phyloP scores from a whole-genome alignment of 2,113 vertebrate genomes.

The Limanda limanda region DNA sequence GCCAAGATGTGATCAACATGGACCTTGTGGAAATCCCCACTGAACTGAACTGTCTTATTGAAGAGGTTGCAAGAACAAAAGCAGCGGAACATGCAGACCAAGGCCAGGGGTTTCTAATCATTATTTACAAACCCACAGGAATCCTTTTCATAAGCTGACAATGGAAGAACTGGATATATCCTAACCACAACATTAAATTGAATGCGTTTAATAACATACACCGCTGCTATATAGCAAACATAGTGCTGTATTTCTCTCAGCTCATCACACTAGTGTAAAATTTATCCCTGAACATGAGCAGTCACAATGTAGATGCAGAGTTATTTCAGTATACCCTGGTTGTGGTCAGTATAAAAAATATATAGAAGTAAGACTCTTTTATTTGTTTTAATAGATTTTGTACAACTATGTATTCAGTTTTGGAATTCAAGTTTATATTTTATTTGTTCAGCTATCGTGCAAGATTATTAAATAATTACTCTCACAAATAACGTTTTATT shows the following conservation, averaged over 20 bases:
- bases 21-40: slow-evolving; percentile 73
- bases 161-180: slow-evolving; percentile 4
- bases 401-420: background rate
- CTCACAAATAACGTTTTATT: background rate
- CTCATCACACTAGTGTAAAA: background rate
- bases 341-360: slow-evolving; percentile 13
- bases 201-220: slow-evolving; percentile 3
- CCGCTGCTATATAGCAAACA: background rate
- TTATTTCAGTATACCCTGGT: slow-evolving; percentile 2
- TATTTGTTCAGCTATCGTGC: no score
- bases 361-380: background rate
- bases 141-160: slow-evolving; percentile 28
- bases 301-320: slow-evolving; percentile 9
- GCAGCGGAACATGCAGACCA: slow-evolving; percentile 52
- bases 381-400: slow-evolving; percentile 2
- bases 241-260: background rate
- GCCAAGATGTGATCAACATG: slow-evolving; percentile 78
- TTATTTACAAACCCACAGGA: slow-evolving; percentile 51
- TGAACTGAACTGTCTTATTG: slow-evolving; percentile 68
- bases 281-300: background rate
- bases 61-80: slow-evolving; percentile 55
- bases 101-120: slow-evolving; percentile 35
- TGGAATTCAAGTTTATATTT: background rate
- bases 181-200: slow-evolving; percentile 7
- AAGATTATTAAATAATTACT: background rate